Percentiles rank a stretch among this genome's conserved stretches.
phyloP scores from a whole-genome alignment of 2,113 vertebrate species.

The Misgurnus mizolepis region DNA sequence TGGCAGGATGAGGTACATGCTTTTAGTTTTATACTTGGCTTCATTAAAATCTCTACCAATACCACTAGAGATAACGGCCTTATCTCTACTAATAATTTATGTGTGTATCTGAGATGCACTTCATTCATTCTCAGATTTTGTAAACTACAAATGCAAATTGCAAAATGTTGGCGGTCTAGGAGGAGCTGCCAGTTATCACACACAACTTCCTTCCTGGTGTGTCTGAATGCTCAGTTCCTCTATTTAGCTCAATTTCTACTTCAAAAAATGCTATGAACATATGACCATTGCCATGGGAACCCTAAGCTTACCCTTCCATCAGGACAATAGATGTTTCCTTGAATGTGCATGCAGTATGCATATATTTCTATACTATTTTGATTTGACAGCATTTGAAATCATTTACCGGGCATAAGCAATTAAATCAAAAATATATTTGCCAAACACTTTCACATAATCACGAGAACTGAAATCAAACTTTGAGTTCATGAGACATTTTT shows the following conservation, averaged over 20 bases:
- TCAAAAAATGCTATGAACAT: background rate
- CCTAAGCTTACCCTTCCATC: background rate
- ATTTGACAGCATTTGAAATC: too few species aligned
- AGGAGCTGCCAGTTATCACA: slow-evolving; percentile 19
- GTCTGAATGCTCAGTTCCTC: slow-evolving; percentile 29
- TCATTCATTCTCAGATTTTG: background rate
- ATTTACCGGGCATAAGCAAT: too few species aligned
- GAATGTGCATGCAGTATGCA: too few species aligned
- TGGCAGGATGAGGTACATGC: too few species aligned
- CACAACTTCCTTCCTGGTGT: slow-evolving; percentile 44
- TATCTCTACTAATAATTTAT: background rate
- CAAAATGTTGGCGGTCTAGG: background rate
- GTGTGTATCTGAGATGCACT: background rate
- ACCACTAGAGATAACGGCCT: background rate
- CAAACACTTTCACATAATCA: too few species aligned
- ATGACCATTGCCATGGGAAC: slow-evolving; percentile 7
- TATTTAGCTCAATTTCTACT: background rate
- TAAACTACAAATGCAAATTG: background rate
- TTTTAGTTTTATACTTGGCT: too few species aligned
- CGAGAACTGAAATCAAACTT: background rate
- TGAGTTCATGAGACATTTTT: background rate
- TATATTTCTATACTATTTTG: too few species aligned
- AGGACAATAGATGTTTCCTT: too few species aligned
- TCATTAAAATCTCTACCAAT: too few species aligned
- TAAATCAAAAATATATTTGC: too few species aligned